Evolutionary conservation across 64 coral and sea anemone species (phyloP), one percentile per base, ranked within the genome.

Genomic region (Stichodactyla mertensii): DNA sequence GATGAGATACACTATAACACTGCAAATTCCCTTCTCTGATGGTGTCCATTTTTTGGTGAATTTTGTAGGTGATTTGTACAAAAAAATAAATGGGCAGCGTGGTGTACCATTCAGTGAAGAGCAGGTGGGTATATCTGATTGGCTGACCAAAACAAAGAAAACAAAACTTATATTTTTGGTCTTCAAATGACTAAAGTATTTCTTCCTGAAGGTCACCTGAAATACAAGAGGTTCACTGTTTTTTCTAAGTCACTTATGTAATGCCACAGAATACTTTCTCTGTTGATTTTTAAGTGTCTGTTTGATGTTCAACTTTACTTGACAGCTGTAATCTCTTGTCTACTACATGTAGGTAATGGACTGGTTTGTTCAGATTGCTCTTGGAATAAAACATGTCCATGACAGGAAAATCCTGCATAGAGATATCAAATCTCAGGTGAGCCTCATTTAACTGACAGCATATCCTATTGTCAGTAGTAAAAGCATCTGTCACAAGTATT

Each of bases 401-500:
- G 97, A 99, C 77, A 94, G 97, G 27, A 99, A 99, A 78, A 99
- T 99, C 53, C 78, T 99, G 57, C 97, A 99, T 74, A 87, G 97
- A 51, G 97, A 99, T 88, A 87, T 99, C 52, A 99, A 99, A 60
- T 95, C 97, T 78, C 97, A 99, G 97, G 97, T 99, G 31, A 79
- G 53, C 36, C 36, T 45, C 28, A 31, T 31, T 31, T 31, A 31
- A 31, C 28, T 31, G 28, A 31, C 28, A 31, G 28, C 28, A 31
- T 31, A 31, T 31, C 28, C 28, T 31, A 31, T 31, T 31, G 28
- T n/a, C n/a, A n/a, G n/a, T 31, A 31, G 28, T 31, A 31, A 31
- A 31, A 31, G 28, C 28, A 31, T 31, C 28, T 31, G 28, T 31
- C 28, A 45, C 36, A 45, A 45, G 36, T 45, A 45, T 45, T 45